Conservation (phyloP, 2,113 vertebrate species). For the Lethenteron camtschaticum region DNA sequence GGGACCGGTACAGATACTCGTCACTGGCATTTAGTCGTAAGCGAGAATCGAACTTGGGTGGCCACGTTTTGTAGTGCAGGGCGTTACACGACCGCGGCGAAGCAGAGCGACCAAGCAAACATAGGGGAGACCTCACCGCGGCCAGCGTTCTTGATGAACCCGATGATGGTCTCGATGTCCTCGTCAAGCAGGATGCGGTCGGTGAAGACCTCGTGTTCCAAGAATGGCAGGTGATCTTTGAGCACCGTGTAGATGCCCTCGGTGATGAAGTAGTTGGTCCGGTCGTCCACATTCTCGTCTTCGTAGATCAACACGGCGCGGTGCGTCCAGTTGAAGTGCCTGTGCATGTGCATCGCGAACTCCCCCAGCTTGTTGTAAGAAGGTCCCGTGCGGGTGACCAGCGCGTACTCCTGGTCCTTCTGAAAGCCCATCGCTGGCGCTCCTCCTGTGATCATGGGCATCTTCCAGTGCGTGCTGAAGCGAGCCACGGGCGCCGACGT, state of each 20-base stretch:
- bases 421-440: constrained; percentile 48
- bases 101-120: no score
- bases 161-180: no score
- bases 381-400: constrained; percentile 54
- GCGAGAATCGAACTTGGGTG: no score
- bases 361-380: constrained; percentile 60
- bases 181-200: no score
- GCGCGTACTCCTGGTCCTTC: constrained; percentile 21
- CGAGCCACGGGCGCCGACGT: constrained; percentile 46
- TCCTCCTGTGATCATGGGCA: constrained; percentile 58
- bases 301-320: constrained; percentile 44
- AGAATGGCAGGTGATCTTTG: neutral
- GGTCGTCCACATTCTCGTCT: constrained; percentile 34
- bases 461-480: constrained; percentile 52
- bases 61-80: no score
- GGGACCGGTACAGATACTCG: no score
- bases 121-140: no score
- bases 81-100: no score
- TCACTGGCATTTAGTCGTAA: no score
- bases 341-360: constrained; percentile 39
- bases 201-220: no score
- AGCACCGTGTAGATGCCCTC: constrained; percentile 49
- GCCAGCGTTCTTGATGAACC: no score
- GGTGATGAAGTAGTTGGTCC: constrained; percentile 46
- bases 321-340: constrained; percentile 41